Evolutionary conservation across 2,888 invertebrate genomes (phyloP).

Genomic region (Drosophila histrio): DNA sequence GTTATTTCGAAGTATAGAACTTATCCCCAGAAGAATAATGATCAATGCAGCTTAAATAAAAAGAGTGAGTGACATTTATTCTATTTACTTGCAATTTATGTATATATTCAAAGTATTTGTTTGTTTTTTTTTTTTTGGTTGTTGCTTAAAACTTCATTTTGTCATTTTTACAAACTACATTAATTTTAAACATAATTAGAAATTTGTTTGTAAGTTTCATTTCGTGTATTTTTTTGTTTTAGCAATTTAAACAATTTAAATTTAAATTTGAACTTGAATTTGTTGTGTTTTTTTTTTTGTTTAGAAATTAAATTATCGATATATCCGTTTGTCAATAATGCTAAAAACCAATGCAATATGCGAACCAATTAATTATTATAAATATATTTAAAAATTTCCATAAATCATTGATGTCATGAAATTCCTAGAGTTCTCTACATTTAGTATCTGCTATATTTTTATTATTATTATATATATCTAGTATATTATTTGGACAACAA

Average conservation of each 20-base stretch:
- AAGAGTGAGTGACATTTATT: slow-evolving; percentile 77
- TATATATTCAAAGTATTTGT: slow-evolving; percentile 72
- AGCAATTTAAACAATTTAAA: slow-evolving; percentile 55
- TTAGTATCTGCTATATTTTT: too few relatives aligned
- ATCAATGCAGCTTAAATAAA: slow-evolving; percentile 62
- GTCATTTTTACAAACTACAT: slow-evolving; percentile 74
- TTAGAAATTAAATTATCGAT: slow-evolving; percentile 37
- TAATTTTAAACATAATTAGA: slow-evolving; percentile 73
- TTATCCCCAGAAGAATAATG: too few relatives aligned
- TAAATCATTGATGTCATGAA: slow-evolving; percentile 62
- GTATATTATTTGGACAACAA: slow-evolving; percentile 43
- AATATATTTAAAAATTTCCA: slow-evolving; percentile 13
- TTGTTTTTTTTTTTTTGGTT: slow-evolving; percentile 41
- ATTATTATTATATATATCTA: slow-evolving; percentile 18
- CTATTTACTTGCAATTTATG: slow-evolving; percentile 79
- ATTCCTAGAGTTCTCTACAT: slow-evolving; percentile 52
- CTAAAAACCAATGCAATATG: slow-evolving; percentile 47
- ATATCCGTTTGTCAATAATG: slow-evolving; percentile 22
- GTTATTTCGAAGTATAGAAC: background rate
- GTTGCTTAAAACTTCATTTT: slow-evolving; percentile 71
- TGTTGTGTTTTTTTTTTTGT: too few relatives aligned
- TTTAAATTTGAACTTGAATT: slow-evolving; percentile 63
- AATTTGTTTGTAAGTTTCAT: slow-evolving; percentile 62
- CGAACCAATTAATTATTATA: slow-evolving; percentile 43
- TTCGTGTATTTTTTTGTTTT: slow-evolving; percentile 66